Evolutionary conservation across 2,888 invertebrate species (phyloP).

Genomic region (Phyllotreta cruciferae): DNA sequence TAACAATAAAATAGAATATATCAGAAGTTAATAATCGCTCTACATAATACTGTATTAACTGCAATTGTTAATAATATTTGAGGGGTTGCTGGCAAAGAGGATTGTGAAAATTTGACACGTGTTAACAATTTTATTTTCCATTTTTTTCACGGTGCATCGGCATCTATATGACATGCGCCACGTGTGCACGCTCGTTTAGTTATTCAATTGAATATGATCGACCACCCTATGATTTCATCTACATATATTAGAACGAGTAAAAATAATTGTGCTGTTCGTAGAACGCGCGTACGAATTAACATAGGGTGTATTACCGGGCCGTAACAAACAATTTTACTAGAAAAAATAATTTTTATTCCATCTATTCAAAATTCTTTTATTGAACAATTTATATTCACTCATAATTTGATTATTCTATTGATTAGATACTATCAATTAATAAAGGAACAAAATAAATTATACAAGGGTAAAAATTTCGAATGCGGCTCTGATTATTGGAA

Average conservation of each 20-base stretch:
- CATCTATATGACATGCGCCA: conserved; percentile 46
- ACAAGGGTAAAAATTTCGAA: background rate
- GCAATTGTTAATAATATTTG: too few species aligned
- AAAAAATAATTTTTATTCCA: too few species aligned
- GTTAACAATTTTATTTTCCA: too few species aligned
- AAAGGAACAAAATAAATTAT: background rate
- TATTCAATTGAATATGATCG: conserved; percentile 35
- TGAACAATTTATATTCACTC: too few species aligned
- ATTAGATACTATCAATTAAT: background rate
- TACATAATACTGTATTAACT: too few species aligned
- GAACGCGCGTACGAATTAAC: conserved; percentile 5
- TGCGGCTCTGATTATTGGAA: background rate
- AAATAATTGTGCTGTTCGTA: conserved; percentile 35
- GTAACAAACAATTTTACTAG: background rate
- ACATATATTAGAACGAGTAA: conserved; percentile 41
- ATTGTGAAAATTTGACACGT: too few species aligned
- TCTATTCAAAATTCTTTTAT: too few species aligned
- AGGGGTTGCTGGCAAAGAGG: too few species aligned
- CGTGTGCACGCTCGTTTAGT: conserved; percentile 40
- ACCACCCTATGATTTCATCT: conserved; percentile 40
- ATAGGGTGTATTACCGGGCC: background rate
- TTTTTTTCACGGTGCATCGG: conserved; percentile 33
- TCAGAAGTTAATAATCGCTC: too few species aligned
- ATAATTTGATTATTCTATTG: background rate
- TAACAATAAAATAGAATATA: background rate